Percentiles rank a stretch among this genome's conserved stretches.
Conservation (phyloP, 2,888 invertebrate genomes). For the Taenaris catops region DNA sequence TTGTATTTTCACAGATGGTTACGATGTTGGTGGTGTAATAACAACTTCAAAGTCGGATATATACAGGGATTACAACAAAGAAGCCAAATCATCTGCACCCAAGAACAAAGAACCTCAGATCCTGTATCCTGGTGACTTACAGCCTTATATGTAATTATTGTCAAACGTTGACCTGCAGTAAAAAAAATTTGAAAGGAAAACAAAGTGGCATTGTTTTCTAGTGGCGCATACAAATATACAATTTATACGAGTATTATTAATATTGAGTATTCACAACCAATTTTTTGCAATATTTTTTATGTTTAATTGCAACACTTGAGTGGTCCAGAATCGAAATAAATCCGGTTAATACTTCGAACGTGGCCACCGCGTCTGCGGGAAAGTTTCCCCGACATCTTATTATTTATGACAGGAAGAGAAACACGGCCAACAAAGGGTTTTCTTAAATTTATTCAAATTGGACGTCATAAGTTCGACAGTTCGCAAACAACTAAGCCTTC, state of each 20-base stretch:
- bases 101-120: slow-evolving; percentile 84
- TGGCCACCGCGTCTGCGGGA: no score
- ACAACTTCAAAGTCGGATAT: slow-evolving; percentile 93
- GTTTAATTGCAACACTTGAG: no score
- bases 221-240: no score
- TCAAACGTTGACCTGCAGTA: not conserved
- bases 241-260: no score
- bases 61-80: slow-evolving; percentile 41
- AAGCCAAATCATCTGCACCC: slow-evolving; percentile 13
- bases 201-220: no score
- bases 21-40: slow-evolving; percentile 94
- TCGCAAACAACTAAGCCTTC: slow-evolving; percentile 11
- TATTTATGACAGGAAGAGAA: slow-evolving; percentile 17
- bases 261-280: no score
- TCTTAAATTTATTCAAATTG: slow-evolving; percentile 12
- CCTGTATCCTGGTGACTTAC: slow-evolving; percentile 95
- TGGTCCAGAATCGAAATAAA: no score
- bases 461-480: slow-evolving; percentile 8
- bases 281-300: no score
- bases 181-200: not conserved
- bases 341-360: no score
- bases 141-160: slow-evolving; percentile 80
- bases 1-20: slow-evolving; percentile 83
- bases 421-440: slow-evolving; percentile 17
- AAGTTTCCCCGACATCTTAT: slow-evolving; percentile 17